These are phyloP conservation scores for Cheilosia scutellata DNA, from an alignment of 2,888 invertebrate genomes.

Conservation along the genomic window DNA sequence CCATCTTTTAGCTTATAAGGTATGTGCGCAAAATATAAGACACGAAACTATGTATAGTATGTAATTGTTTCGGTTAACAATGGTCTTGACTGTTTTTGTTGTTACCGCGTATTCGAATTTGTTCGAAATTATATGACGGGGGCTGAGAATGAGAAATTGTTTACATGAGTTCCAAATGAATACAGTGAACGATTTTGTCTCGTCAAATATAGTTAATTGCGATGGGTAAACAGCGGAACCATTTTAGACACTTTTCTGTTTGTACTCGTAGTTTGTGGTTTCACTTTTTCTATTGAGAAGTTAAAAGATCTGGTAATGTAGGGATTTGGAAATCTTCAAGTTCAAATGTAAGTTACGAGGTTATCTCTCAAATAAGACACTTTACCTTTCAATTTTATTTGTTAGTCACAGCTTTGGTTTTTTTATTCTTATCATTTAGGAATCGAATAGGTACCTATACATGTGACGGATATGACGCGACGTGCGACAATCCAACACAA, in stretches of 20 bases:
- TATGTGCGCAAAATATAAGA: background rate
- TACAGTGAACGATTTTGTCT: slow-evolving; percentile 37
- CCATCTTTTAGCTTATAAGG: background rate
- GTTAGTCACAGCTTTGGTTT: background rate
- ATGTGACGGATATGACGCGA: background rate
- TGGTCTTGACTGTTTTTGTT: slow-evolving; percentile 15
- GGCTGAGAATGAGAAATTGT: slow-evolving; percentile 21
- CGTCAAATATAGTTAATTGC: slow-evolving; percentile 31
- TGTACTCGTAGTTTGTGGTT: background rate
- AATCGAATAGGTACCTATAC: slow-evolving; percentile 13
- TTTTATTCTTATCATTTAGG: background rate
- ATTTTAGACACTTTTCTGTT: slow-evolving; percentile 7
- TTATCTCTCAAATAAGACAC: background rate
- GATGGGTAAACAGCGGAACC: slow-evolving; percentile 43
- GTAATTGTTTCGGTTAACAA: slow-evolving; percentile 45
- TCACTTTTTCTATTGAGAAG: background rate
- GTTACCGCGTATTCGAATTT: slow-evolving; percentile 5
- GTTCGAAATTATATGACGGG: slow-evolving; percentile 12
- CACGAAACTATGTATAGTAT: slow-evolving; percentile 18
- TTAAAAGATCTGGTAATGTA: background rate
- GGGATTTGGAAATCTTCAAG: slow-evolving; percentile 10
- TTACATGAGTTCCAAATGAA: slow-evolving; percentile 16
- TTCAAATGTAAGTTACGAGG: background rate
- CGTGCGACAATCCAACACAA: slow-evolving; percentile 10
- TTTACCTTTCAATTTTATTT: background rate